phyloP scores from a whole-genome alignment of 1,140 invertebrate genomes.

The Heliconius himera region DNA sequence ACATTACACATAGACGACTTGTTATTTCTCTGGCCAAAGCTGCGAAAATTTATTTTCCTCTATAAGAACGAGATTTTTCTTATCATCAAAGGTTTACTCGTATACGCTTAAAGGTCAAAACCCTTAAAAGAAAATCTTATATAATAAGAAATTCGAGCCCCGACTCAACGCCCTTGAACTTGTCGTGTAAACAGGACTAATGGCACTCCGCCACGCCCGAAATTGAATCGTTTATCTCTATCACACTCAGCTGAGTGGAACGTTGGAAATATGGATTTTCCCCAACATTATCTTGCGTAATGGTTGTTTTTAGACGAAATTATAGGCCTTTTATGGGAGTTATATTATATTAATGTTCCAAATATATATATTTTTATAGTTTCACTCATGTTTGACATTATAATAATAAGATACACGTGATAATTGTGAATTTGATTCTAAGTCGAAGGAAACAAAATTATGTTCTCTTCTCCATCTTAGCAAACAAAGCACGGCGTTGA shows the following conservation, averaged over 20 bases:
- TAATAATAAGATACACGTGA: no score
- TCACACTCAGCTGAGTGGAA: constrained; percentile 30
- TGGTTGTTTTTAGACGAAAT: neutral
- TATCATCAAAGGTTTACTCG: neutral
- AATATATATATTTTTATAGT: no score
- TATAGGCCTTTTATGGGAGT: neutral
- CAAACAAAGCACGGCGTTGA: no score
- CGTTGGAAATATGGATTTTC: constrained; percentile 16
- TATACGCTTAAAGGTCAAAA: neutral
- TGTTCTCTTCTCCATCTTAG: no score
- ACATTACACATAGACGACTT: no score
- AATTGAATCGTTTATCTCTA: constrained; percentile 36
- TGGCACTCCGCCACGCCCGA: constrained; percentile 20
- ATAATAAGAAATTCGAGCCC: neutral
- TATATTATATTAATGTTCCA: no score
- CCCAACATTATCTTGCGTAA: constrained; percentile 6
- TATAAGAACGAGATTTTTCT: neutral
- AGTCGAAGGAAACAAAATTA: no score
- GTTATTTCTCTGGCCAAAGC: neutral
- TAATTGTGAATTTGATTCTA: no score
- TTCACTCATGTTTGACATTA: no score
- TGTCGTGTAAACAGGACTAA: constrained; percentile 31
- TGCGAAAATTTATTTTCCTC: neutral
- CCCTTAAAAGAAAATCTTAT: neutral
- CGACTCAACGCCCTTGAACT: constrained; percentile 15